Conservation (phyloP, 2,113 vertebrate genomes). For the Larimichthys polyactis region DNA sequence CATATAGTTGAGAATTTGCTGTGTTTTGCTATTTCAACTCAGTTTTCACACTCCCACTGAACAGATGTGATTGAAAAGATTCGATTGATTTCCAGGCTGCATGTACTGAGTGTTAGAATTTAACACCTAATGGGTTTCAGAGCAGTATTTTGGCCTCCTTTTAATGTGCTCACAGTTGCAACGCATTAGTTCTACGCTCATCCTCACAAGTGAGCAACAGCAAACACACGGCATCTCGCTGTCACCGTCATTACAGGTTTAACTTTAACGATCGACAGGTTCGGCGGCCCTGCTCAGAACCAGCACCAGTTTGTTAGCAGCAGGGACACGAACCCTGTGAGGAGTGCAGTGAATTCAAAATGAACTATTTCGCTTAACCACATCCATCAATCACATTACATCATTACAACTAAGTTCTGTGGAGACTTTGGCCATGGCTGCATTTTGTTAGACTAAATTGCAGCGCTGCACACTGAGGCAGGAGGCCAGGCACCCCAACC, state of each 20-base stretch:
- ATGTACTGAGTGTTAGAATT: background rate
- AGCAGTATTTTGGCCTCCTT: background rate
- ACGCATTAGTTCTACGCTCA: background rate
- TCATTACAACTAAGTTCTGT: slow-evolving; percentile 1
- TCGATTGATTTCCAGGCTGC: slow-evolving; percentile 11
- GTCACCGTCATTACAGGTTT: slow-evolving; percentile 3
- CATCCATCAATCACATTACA: slow-evolving; percentile 17
- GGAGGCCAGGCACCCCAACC: background rate
- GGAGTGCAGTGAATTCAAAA: slow-evolving; percentile 28
- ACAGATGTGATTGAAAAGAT: slow-evolving; percentile 7
- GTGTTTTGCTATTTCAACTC: background rate
- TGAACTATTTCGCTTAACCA: slow-evolving; percentile 20
- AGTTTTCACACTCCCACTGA: background rate
- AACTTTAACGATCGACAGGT: background rate
- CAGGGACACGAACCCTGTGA: background rate
- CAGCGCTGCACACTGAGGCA: slow-evolving; percentile 5
- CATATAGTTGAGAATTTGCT: background rate
- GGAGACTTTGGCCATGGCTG: background rate
- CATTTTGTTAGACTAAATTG: background rate
- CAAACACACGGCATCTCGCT: background rate
- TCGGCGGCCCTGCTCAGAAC: background rate
- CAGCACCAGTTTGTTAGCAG: slow-evolving; percentile 23
- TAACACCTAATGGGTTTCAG: background rate
- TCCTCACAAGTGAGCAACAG: slow-evolving; percentile 1
- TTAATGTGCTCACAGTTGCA: slow-evolving; percentile 2